These are phyloP conservation scores for Helicoverpa zea DNA, from an alignment of 1,140 invertebrate species.

Conservation along the genomic window DNA sequence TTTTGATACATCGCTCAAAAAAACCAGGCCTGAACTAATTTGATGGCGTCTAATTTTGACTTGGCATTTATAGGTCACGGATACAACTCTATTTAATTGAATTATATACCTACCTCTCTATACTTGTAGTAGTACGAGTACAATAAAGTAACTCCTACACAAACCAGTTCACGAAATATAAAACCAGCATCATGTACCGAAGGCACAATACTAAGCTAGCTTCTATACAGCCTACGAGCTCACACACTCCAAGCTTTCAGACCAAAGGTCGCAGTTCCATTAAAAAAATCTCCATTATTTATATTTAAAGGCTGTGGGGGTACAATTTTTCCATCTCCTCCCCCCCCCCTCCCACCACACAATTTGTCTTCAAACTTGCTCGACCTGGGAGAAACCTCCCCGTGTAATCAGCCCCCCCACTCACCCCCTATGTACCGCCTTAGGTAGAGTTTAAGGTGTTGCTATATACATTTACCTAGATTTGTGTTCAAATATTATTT, in stretches of 20 bases:
- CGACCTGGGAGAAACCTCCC: slow-evolving; percentile 53
- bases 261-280: slow-evolving; percentile 34
- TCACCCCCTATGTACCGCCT: slow-evolving; percentile 51
- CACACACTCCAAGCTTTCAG: slow-evolving; percentile 3
- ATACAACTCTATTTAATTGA: too few species aligned
- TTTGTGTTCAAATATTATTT: slow-evolving; percentile 8
- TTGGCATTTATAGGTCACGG: too few species aligned
- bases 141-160: background rate
- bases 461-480: slow-evolving; percentile 13
- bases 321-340: slow-evolving; percentile 67
- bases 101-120: too few species aligned
- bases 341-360: slow-evolving; percentile 40
- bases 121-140: too few species aligned
- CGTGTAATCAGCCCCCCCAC: slow-evolving; percentile 55
- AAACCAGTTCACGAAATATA: background rate
- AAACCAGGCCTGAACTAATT: too few species aligned
- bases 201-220: background rate
- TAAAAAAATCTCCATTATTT: slow-evolving; percentile 50
- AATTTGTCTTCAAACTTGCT: slow-evolving; percentile 70
- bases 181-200: background rate
- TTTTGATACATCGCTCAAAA: too few species aligned
- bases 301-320: slow-evolving; percentile 57
- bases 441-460: slow-evolving; percentile 52
- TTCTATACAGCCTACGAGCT: slow-evolving; percentile 2
- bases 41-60: too few species aligned